Conservation (phyloP, 2,113 vertebrate species). For the Sapajus apella region DNA sequence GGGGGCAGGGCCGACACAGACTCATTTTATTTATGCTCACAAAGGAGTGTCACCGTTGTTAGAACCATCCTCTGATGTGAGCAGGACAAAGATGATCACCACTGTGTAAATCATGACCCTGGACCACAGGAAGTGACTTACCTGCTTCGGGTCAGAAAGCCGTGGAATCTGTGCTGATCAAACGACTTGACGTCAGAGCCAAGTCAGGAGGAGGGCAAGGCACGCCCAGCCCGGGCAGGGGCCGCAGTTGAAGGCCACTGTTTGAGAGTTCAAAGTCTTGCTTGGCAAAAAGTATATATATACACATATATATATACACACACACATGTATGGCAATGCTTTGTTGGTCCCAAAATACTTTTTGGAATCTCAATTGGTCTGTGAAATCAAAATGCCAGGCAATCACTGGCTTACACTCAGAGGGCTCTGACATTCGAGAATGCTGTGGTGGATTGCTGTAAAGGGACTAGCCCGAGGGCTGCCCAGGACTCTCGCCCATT, state of each 20-base stretch:
- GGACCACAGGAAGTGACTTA: neutral
- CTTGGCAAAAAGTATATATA: neutral
- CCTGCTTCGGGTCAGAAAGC: too few relatives aligned
- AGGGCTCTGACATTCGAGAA: accelerated
- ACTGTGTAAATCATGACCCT: accelerated
- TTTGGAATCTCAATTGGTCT: neutral
- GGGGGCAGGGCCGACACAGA: accelerated
- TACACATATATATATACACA: too few relatives aligned
- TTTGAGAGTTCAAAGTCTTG: neutral
- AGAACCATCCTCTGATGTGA: neutral
- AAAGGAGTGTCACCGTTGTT: neutral
- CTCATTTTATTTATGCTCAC: neutral
- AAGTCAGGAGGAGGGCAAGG: neutral
- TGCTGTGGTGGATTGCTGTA: accelerated
- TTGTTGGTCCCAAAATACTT: neutral
- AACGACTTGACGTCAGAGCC: accelerated
- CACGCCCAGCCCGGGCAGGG: accelerated
- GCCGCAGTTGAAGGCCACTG: neutral
- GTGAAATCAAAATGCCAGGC: neutral
- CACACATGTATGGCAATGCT: too few relatives aligned
- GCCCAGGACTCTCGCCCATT: too few relatives aligned
- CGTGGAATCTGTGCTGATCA: accelerated
- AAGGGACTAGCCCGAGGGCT: neutral
- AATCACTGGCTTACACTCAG: neutral
- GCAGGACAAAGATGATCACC: accelerated